Evolutionary conservation across 2,888 invertebrate species (phyloP).

Genomic region (Neocrepidodera transversa): DNA sequence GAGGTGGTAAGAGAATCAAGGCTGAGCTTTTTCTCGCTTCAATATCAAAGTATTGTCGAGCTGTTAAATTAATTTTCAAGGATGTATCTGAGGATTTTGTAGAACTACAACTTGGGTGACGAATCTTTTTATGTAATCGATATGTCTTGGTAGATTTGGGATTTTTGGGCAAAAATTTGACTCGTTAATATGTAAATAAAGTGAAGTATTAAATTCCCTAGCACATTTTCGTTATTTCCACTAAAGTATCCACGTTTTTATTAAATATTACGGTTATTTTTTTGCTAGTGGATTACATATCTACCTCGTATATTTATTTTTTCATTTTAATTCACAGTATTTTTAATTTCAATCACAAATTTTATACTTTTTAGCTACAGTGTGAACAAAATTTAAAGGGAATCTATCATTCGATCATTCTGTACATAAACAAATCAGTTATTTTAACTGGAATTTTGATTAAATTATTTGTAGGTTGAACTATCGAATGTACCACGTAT

Average conservation of each 20-base stretch:
- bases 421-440: neutral
- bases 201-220: too few species aligned
- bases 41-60: slow-evolving; percentile 4
- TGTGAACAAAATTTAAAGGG: neutral
- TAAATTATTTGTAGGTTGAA: slow-evolving; percentile 8
- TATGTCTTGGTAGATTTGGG: slow-evolving; percentile 17
- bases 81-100: slow-evolving; percentile 18
- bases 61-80: slow-evolving; percentile 20
- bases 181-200: slow-evolving; percentile 3
- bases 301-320: slow-evolving; percentile 17
- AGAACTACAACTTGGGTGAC: slow-evolving; percentile 19
- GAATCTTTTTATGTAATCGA: slow-evolving; percentile 8
- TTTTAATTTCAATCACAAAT: slow-evolving; percentile 25
- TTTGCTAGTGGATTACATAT: slow-evolving; percentile 5
- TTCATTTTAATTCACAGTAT: slow-evolving; percentile 20
- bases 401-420: neutral
- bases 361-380: neutral
- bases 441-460: slow-evolving; percentile 3
- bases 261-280: slow-evolving; percentile 14
- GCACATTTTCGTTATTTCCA: too few species aligned
- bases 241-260: too few species aligned
- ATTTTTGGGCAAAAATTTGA: slow-evolving; percentile 4
- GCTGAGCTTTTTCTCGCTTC: slow-evolving; percentile 23
- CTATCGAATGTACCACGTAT: slow-evolving; percentile 28
- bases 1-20: slow-evolving; percentile 11